Percentiles rank a stretch among this genome's conserved stretches.
Conservation (phyloP, 2,797 vertebrate genomes). For the Alosa sapidissima region DNA sequence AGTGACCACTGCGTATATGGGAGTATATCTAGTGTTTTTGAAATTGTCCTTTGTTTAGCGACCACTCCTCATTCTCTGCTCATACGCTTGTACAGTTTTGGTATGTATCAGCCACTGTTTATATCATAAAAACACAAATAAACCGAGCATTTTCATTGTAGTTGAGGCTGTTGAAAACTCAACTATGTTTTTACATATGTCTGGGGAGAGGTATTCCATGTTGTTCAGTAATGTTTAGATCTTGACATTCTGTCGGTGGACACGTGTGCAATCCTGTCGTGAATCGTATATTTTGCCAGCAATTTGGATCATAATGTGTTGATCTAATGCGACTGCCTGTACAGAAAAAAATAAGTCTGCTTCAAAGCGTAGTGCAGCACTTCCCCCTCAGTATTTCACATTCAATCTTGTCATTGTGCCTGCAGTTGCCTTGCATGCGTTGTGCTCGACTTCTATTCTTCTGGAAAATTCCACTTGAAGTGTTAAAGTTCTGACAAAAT, state of each 20-base stretch:
- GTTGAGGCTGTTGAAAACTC: constrained; percentile 8
- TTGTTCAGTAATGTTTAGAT: constrained; percentile 58
- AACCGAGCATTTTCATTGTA: constrained; percentile 3
- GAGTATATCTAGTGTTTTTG: background rate
- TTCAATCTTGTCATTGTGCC: constrained; percentile 39
- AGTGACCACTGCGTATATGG: background rate
- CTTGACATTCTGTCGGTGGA: constrained; percentile 57
- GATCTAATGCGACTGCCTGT: constrained; percentile 48
- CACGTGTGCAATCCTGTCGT: constrained; percentile 47
- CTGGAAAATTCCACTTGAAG: constrained; percentile 18
- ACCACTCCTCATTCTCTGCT: background rate
- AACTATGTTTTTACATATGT: background rate
- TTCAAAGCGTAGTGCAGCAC: constrained; percentile 45
- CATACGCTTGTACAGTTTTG: background rate
- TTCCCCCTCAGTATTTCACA: constrained; percentile 35
- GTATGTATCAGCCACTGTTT: background rate
- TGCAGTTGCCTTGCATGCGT: constrained; percentile 26
- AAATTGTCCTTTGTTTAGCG: background rate
- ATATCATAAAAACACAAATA: constrained; percentile 2
- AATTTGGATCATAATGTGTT: constrained; percentile 58
- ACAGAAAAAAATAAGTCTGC: constrained; percentile 33
- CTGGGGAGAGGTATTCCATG: constrained; percentile 20
- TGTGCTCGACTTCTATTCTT: constrained; percentile 18
- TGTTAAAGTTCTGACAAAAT: constrained; percentile 23
- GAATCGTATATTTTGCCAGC: constrained; percentile 48